Base-by-base conservation (phyloP, 2,888 invertebrate genomes). In the Amphipyra berbera region DNA sequence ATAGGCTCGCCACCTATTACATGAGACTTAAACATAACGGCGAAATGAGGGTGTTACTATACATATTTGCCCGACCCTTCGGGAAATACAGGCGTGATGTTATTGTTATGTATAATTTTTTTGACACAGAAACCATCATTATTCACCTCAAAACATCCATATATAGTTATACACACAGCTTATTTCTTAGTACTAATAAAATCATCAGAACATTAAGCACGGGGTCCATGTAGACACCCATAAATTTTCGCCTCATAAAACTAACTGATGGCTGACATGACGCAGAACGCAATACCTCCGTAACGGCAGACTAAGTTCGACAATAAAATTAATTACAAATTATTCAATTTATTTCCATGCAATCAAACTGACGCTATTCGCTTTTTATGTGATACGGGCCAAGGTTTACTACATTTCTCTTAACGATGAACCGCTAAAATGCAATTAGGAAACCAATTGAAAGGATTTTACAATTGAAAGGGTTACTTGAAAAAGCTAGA, bases 241-340 rank as follows among this genome's bases (percentile, higher is more conserved):
- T 76, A 64, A 76, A 72, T 63, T 63, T 49, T 57, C 67, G 38
- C 40, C 14, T 47, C 65, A 69, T 76, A 76, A 73, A 79, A 58
- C 48, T 48, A 41, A 44, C 47, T 15, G 42, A 54, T 46, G 57
- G 57, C 33, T 42, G 40, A 45, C 59, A 55, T 41, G 58, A 56
- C 21, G 30, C 47, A 47, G 8, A 61, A 42, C 33, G 41, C 21
- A 63, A 54, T 54, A 63, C 42, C 48, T 53, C 35, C 41, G 15
- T 57, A 70, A 67, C 58, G 41, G 42, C 35, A 50, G 54, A 66
- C 58, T 59, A 57, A 59, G 21, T 38, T 50, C 14, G 0, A 61
- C 49, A 60, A 57, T 65, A 58, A 73, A 69, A 63, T 63, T 50
- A 65, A 76, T 73, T 50, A 53, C 60, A n/a, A 56, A 60, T 61